Base-by-base conservation (phyloP, 2,888 invertebrate species). In the Oxycera nigricornis region DNA sequence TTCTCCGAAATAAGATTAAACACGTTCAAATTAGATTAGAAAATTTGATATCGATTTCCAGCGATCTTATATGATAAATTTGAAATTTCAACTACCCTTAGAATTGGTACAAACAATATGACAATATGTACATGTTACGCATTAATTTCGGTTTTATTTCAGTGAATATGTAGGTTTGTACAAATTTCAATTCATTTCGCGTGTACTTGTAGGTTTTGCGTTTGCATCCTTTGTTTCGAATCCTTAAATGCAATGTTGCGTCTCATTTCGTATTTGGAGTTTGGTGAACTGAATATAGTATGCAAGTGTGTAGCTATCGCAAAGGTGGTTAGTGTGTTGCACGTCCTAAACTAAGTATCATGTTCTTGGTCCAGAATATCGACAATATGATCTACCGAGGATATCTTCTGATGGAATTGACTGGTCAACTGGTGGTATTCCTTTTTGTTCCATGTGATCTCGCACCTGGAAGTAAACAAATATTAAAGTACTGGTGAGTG, bases 361-460 rank as follows among this genome's bases (percentile, higher is more conserved):
- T 82, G 85, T 84, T 82, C 83, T 84, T 83, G 85, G 85, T 82
- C 85, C 86, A 81, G 84, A 83, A 80, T 86, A 88, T 78, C 88
- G 88, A 81, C 88, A 88, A 82, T 88, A 88, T 79, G 88, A 87
- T 79, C 88, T 85, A 77, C 88, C 88, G 82, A 88, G 86, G 80
- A 88, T 87, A 81, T 88, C 88, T 80, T 88, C 87, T 76, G 86
- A 84, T 77, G 88, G 88, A 82, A 89, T 89, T 80, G 87, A 86
- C 79, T 88, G 88, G 81, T 89, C 89, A 79, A 88, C 84, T 28
- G 89, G 89, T 77, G 87, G 87, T 79, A 88, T 86, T 73, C 88
- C 87, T 75, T 87, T 86, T 73, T 86, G 84, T 77, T 87, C 87
- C 87, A 89, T 86, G 79, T 86, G 86, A 84, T 89, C 88, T 79